Percentiles rank a stretch among this genome's conserved stretches.
These are phyloP conservation scores for Asarcornis scutulata DNA, from an alignment of 2,113 vertebrate species.

Conservation along the genomic window DNA sequence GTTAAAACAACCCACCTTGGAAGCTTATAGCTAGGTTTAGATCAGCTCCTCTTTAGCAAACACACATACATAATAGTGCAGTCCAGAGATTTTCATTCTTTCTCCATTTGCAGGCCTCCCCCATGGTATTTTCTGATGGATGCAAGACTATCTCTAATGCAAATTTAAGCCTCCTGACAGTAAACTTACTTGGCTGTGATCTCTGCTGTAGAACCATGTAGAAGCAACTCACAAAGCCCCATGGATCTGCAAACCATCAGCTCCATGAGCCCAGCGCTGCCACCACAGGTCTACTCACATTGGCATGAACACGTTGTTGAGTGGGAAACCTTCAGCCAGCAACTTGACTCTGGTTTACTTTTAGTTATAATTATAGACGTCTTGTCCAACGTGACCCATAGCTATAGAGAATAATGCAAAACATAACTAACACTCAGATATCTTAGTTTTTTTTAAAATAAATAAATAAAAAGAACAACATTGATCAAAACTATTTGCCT, in stretches of 20 bases:
- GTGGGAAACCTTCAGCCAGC: neutral
- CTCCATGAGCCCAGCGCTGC: neutral
- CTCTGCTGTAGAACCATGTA: neutral
- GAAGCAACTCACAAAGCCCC: neutral
- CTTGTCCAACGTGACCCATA: neutral
- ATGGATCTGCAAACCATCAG: neutral
- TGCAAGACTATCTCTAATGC: neutral
- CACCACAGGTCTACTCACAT: neutral
- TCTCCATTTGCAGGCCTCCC: neutral
- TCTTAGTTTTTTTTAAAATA: neutral
- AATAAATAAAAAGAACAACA: too few relatives aligned
- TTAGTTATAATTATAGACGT: neutral
- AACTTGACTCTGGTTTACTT: neutral
- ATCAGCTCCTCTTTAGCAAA: neutral
- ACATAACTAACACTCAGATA: neutral
- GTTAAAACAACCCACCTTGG: neutral
- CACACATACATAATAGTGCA: neutral
- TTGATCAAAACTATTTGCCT: neutral
- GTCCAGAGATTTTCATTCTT: neutral
- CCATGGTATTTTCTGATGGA: neutral
- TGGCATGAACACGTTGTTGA: fast-evolving
- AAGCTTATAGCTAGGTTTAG: neutral
- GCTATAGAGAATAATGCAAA: neutral
- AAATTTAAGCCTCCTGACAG: neutral
- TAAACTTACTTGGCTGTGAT: neutral